phyloP scores from a whole-genome alignment of 2,888 invertebrate genomes.

The Synanthedon vespiformis region DNA sequence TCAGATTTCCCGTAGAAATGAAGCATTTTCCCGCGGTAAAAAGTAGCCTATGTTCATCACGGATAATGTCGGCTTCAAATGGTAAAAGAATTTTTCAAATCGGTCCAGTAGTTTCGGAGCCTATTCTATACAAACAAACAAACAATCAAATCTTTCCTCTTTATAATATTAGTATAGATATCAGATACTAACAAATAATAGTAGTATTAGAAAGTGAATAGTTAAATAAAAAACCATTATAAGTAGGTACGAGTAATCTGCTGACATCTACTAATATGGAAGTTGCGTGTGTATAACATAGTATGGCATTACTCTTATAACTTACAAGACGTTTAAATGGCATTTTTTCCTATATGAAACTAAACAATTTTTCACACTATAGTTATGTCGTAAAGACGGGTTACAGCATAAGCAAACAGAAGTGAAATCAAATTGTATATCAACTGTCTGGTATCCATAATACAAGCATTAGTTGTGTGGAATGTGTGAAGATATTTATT shows the following conservation, averaged over 20 bases:
- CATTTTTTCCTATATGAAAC: neutral
- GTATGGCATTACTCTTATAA: neutral
- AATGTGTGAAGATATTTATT: too few species aligned
- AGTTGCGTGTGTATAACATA: neutral
- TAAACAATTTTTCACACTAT: neutral
- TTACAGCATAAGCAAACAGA: neutral
- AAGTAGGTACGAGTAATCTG: neutral
- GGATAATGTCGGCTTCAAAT: too few species aligned
- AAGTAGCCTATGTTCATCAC: too few species aligned
- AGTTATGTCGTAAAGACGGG: neutral
- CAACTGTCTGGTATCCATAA: too few species aligned
- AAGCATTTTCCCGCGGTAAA: too few species aligned
- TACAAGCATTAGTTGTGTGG: too few species aligned
- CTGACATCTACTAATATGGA: neutral
- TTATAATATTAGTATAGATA: too few species aligned
- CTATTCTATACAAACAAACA: too few species aligned
- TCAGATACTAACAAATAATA: neutral
- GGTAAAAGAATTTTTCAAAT: too few species aligned
- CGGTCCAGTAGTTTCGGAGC: too few species aligned
- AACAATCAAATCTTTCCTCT: too few species aligned
- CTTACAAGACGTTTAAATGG: neutral
- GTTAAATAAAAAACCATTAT: neutral
- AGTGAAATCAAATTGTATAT: neutral
- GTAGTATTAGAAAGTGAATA: neutral
- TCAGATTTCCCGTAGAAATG: too few species aligned